Evolutionary conservation across 2,797 vertebrate species (phyloP), one percentile per base, ranked within the genome.

Genomic region (Muscicapa striata): DNA sequence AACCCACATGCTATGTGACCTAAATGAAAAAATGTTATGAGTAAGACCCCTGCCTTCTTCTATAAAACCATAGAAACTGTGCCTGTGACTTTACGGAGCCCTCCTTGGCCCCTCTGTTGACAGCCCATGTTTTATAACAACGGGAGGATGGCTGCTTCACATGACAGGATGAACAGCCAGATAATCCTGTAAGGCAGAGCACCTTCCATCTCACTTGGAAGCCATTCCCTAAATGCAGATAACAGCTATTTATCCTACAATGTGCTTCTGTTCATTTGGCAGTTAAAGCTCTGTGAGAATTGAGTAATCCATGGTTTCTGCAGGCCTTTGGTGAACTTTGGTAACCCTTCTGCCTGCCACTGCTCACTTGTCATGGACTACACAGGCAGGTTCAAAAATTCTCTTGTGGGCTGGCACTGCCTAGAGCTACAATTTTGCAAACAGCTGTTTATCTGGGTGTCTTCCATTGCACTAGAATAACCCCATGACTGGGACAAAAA

Each of bases 131-230:
- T 90, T 93, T 90, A 74, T 87, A 90, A 76, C 72, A 93, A 87
- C 40, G 5, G 38, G 45, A 34, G 38, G 12, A 73, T 40, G 49
- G 21, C 45, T 79, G 52, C 66, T 90, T 67, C 81, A 79, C 0
- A 3, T 74, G 58, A 84, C 62, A 55, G 84, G 75, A 94, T 61
- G 43, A 90, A 79, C 48, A 89, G 79, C 59, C 34, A 92, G 78
- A 93, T 70, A 83, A 85, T 78, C 64, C 73, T 61, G 67, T 48
- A 70, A 62, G n/a, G 77, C 80, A 91, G 48, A 93, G 69, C 46
- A 79, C 74, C 92, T 95, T 94, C 66, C 80, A 68, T 93, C 69
- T 82, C 82, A 79, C 30, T 94, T 79, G 89, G 87, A 95, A 94
- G 45, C 77, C 90, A 90, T 84, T 51, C 63, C 78, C 58, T 66